Conservation (phyloP, 2,888 invertebrate species). For the Microctonus aethiopoides region DNA sequence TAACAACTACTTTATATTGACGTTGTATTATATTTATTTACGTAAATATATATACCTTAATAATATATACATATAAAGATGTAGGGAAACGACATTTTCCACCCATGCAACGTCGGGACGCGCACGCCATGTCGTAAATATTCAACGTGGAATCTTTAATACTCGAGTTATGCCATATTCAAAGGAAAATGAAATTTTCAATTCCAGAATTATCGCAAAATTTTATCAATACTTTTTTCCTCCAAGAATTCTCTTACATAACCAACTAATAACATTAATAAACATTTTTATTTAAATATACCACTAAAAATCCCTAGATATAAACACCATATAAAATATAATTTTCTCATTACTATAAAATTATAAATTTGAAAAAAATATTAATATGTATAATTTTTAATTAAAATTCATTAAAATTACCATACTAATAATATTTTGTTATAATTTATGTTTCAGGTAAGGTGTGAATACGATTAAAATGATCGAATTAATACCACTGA, state of each 20-base stretch:
- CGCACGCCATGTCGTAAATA: slow-evolving; percentile 30
- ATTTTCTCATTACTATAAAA: too few relatives aligned
- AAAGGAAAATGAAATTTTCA: slow-evolving; percentile 34
- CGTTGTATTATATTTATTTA: neutral
- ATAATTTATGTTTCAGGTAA: slow-evolving; percentile 39
- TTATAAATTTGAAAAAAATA: too few relatives aligned
- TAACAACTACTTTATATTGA: neutral
- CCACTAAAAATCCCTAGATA: too few relatives aligned
- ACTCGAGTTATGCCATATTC: slow-evolving; percentile 46
- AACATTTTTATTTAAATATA: too few relatives aligned
- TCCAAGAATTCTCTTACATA: too few relatives aligned
- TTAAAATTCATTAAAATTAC: too few relatives aligned
- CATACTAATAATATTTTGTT: neutral
- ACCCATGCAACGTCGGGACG: neutral
- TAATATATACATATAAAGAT: slow-evolving; percentile 9
- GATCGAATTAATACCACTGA: too few relatives aligned
- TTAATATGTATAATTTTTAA: too few relatives aligned
- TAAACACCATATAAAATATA: too few relatives aligned
- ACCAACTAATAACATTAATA: too few relatives aligned
- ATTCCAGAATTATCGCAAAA: slow-evolving; percentile 52
- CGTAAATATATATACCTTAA: neutral
- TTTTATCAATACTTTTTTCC: slow-evolving; percentile 11
- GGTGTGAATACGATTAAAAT: slow-evolving; percentile 3
- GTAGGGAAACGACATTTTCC: slow-evolving; percentile 3
- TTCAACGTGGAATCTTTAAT: slow-evolving; percentile 49